These are phyloP conservation scores for Florisuga fusca DNA, from an alignment of 2,797 vertebrate genomes.

Conservation along the genomic window DNA sequence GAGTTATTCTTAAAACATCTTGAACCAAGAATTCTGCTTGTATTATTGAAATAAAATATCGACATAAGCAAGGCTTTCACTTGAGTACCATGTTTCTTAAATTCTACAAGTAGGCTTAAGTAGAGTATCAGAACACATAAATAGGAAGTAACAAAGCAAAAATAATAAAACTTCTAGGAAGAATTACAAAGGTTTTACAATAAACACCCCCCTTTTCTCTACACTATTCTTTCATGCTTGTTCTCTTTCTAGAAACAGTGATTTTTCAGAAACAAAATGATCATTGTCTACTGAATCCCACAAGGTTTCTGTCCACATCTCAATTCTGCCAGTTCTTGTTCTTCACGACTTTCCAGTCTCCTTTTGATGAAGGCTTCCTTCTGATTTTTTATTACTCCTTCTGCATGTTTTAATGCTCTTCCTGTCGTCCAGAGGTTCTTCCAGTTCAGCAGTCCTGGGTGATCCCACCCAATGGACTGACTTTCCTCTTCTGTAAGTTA, in stretches of 20 bases:
- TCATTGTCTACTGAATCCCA: neutral
- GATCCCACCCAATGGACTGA: neutral
- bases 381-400: neutral
- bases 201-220: neutral
- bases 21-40: neutral
- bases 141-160: neutral
- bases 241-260: neutral
- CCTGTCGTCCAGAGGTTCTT: neutral
- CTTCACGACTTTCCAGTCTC: neutral
- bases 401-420: neutral
- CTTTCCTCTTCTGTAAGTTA: neutral
- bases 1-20: neutral
- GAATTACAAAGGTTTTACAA: neutral
- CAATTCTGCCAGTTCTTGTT: neutral
- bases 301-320: neutral
- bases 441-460: neutral
- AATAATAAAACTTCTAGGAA: neutral
- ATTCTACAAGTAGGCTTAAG: neutral
- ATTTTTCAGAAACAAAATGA: neutral
- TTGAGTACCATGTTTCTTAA: neutral
- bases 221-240: neutral
- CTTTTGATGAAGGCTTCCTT: neutral
- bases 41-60: neutral
- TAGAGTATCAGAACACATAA: neutral
- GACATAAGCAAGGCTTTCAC: neutral